Conservation (phyloP, 2,113 vertebrate species). For the Rhynchomys soricoides region DNA sequence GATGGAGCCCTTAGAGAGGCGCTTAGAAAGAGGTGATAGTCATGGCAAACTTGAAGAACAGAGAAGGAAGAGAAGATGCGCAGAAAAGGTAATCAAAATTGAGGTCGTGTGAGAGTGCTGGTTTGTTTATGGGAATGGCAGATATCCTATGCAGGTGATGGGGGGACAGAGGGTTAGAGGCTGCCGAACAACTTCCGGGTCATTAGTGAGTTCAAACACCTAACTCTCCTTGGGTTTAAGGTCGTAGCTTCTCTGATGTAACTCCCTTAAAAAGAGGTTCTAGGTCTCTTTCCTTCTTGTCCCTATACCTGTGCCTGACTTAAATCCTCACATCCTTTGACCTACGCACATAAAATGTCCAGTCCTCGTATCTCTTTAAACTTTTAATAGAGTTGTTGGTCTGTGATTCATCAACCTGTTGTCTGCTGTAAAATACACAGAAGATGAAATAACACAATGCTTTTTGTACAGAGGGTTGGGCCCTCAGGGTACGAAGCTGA, state of each 20-base stretch:
- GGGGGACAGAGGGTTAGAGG: background rate
- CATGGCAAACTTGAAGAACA: background rate
- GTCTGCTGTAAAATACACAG: background rate
- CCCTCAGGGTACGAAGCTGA: background rate
- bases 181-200: background rate
- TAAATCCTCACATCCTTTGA: background rate
- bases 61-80: background rate
- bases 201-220: background rate
- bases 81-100: background rate
- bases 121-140: background rate
- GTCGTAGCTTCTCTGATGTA: background rate
- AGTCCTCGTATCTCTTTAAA: background rate
- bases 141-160: background rate
- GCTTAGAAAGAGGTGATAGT: conserved; percentile 1
- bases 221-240: background rate
- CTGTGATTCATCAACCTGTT: background rate
- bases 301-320: background rate
- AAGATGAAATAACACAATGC: background rate
- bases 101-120: background rate
- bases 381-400: background rate
- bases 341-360: background rate
- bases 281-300: background rate
- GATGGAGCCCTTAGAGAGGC: background rate
- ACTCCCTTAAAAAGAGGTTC: background rate
- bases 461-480: background rate